Evolutionary conservation across 1,140 invertebrate species (phyloP).

Genomic region (Monomorium pharaonis): DNA sequence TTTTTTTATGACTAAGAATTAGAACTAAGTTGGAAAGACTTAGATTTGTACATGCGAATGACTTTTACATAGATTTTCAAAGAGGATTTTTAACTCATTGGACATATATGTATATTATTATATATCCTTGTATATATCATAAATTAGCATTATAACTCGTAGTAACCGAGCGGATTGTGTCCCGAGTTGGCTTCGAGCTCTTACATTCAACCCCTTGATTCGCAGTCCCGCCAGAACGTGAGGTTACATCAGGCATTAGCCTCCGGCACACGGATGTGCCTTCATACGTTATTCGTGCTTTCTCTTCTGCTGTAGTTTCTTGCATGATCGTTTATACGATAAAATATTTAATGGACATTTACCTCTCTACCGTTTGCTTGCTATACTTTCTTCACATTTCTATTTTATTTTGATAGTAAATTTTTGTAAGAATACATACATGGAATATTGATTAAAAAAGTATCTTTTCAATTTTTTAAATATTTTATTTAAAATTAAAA

Average conservation of each 20-base stretch:
- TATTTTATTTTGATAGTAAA: neutral
- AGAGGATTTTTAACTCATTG: neutral
- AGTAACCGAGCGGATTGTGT: slow-evolving; percentile 70
- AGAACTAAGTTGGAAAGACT: neutral
- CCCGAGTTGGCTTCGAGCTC: slow-evolving; percentile 60
- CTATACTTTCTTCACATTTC: neutral
- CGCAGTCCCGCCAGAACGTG: slow-evolving; percentile 64
- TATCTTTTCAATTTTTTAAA: neutral
- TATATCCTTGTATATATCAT: neutral
- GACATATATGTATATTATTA: neutral
- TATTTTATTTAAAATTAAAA: neutral
- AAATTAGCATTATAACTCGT: slow-evolving; percentile 1
- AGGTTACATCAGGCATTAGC: slow-evolving; percentile 74
- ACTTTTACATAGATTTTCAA: neutral
- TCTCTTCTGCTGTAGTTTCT: slow-evolving; percentile 57
- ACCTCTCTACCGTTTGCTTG: neutral
- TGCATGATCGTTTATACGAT: slow-evolving; percentile 51
- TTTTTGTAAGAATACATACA: neutral
- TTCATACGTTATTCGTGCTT: slow-evolving; percentile 66
- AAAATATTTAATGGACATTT: slow-evolving; percentile 51
- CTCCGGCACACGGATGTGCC: slow-evolving; percentile 69
- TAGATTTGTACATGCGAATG: neutral
- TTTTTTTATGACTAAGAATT: neutral
- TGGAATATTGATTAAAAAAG: neutral
- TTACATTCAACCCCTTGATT: slow-evolving; percentile 70